Evolutionary conservation across 2,797 vertebrate genomes (phyloP), one percentile per base, ranked within the genome.

Genomic region (Gymnopithys bicolor): DNA sequence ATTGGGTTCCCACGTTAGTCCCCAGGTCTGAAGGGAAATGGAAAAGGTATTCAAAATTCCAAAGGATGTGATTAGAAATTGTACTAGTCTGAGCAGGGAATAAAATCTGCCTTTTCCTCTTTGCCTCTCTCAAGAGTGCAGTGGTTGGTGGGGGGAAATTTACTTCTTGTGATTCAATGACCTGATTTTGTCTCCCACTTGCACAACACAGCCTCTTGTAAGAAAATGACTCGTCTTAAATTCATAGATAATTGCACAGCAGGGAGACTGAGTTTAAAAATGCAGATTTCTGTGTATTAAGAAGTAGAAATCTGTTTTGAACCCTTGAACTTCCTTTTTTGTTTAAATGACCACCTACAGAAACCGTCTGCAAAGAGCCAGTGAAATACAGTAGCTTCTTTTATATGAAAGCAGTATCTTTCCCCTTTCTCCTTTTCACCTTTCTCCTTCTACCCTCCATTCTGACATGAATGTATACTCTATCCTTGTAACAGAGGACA

Each of bases 241-340:
- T 97, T 96, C 94, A 94, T 94, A 96, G 94, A 97, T 97, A 98
- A 98, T 98, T 97, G 94, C 97, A 96, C 95, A 46, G 96, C 95
- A 96, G 96, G 97, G 94, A 96, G 81, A 81, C 84, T 60, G 95
- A 94, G 94, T 92, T 97, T 94, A 84, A 97, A 97, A 96, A 97
- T 95, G 96, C 95, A 97, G 94, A 97, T 97, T 98, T 97, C 89
- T 89, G 82, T 87, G 82, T 96, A 93, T 95, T 95, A 96, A 94
- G 95, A 94, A 95, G 95, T 92, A 97, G 95, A 97, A 97, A 97
- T 97, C 97, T 96, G 76, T 96, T 97, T 89, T 96, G 96, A 98
- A 97, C 97, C 97, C 92, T 98, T 98, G 97, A 98, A 98, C 97
- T 97, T 97, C 78, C 95, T 98, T 97, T 98, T 95, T 98, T 97